Evolutionary conservation across 1,140 invertebrate species (phyloP).

Genomic region (Dendroctonus ponderosae): DNA sequence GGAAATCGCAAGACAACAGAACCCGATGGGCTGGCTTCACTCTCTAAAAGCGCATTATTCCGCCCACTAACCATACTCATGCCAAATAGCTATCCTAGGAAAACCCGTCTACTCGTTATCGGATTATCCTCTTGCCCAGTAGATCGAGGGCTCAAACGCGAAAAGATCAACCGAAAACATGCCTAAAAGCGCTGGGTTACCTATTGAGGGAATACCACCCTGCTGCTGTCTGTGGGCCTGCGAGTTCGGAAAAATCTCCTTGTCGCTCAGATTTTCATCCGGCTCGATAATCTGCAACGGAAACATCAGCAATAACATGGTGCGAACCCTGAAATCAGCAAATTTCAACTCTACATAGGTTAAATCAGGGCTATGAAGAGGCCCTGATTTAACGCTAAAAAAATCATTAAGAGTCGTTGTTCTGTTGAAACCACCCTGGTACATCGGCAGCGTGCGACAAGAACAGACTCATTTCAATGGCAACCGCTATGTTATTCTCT

Average conservation of each 20-base stretch:
- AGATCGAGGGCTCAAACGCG: too few species aligned
- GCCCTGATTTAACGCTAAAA: too few species aligned
- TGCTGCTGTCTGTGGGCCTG: constrained; percentile 47
- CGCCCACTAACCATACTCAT: constrained; percentile 27
- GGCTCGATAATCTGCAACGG: constrained; percentile 71
- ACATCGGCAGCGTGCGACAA: too few species aligned
- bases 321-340: too few species aligned
- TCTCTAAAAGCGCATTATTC: constrained; percentile 21
- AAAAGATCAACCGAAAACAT: too few species aligned
- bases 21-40: neutral
- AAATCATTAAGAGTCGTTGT: too few species aligned
- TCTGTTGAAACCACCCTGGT: too few species aligned
- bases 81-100: constrained; percentile 44
- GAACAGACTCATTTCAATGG: too few species aligned
- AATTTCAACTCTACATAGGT: too few species aligned
- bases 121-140: too few species aligned
- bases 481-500: too few species aligned
- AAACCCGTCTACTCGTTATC: constrained; percentile 41
- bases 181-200: constrained; percentile 35
- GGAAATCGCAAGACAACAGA: constrained; percentile 4
- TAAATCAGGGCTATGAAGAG: too few species aligned
- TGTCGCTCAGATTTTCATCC: constrained; percentile 84
- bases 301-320: neutral
- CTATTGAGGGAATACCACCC: constrained; percentile 48
- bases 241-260: constrained; percentile 72